Percentiles rank a stretch among this genome's conserved stretches.
These are phyloP conservation scores for Plusia festucae DNA, from an alignment of 2,888 invertebrate species.

Conservation along the genomic window DNA sequence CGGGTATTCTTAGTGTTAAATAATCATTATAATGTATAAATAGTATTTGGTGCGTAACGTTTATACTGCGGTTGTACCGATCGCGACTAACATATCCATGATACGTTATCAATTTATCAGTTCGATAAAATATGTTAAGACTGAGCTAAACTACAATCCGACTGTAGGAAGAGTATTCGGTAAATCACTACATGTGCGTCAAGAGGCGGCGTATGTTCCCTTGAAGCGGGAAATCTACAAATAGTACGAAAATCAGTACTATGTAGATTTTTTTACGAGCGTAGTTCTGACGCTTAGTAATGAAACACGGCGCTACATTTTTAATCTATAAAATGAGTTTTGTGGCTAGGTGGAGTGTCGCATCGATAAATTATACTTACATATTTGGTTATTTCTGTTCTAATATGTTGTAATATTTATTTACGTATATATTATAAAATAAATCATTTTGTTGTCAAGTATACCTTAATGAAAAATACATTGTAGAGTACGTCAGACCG, in stretches of 20 bases:
- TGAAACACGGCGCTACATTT: conserved; percentile 6
- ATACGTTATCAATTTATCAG: conserved; percentile 67
- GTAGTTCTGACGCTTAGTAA: conserved; percentile 6
- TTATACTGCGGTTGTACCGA: conserved; percentile 37
- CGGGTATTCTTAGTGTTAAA: conserved; percentile 17
- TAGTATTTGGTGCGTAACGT: conserved; percentile 22
- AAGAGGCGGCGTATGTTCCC: conserved; percentile 19
- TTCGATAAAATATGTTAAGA: conserved; percentile 58
- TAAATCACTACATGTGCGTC: conserved; percentile 21
- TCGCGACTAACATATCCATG: conserved; percentile 56
- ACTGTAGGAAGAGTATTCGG: conserved; percentile 34
- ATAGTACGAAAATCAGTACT: conserved; percentile 20
- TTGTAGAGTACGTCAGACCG: neutral
- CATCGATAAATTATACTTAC: too few species aligned
- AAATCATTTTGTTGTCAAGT: neutral
- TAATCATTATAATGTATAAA: conserved; percentile 26
- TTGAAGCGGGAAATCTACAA: conserved; percentile 28
- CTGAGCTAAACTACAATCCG: conserved; percentile 31
- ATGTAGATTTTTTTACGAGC: neutral
- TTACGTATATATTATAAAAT: too few species aligned
- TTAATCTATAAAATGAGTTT: too few species aligned
- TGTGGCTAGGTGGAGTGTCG: too few species aligned
- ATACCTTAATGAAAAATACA: neutral
- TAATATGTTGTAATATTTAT: too few species aligned
- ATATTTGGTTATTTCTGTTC: too few species aligned